Evolutionary conservation across 2,888 invertebrate species (phyloP), one percentile per base, ranked within the genome.

Genomic region (Cabera pusaria): DNA sequence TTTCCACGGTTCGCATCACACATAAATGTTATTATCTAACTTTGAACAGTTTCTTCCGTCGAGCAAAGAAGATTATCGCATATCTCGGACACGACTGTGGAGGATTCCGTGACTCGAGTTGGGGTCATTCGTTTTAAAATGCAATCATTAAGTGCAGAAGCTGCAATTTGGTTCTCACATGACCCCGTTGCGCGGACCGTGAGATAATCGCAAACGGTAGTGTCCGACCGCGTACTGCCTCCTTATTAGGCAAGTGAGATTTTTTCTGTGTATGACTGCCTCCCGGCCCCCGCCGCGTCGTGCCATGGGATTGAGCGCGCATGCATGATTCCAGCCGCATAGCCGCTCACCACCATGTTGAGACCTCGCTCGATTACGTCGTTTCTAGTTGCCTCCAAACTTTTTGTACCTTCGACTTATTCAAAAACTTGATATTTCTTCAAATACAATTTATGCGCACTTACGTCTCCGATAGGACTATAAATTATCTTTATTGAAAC

Each of bases 201-300:
- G 85, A 84, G 85, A 86, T 84, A 82, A 82, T 83, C 84, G 83
- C 81, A 58, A 70, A 70, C 80, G 72, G 81, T 76, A 76, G 78
- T 81, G 80, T 76, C 75, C 78, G 58, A 68, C 68, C 84, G 82
- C 83, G 85, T 84, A 79, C 79, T 59, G 60, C 57, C 22, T 69
- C 84, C 84, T 77, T 86, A 84, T 84, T 83, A 70, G 85, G 80
- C 63, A 64, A 67, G 64, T 64, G 55, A 69, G 66, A 68, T 74
- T 78, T 82, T 57, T 77, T 78, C 69, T 61, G 61, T 66, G 14
- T 14, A n/a, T n/a, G n/a, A n/a, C n/a, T 65, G 64, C 56, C 54
- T 56, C 49, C 57, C 60, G 61, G 58, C 59, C 53, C 48, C 36
- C 32, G 32, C 53, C 46, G 35, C 54, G 64, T 59, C 54, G 64